Conservation (phyloP, 2,797 vertebrate species). For the Mus caroli region DNA sequence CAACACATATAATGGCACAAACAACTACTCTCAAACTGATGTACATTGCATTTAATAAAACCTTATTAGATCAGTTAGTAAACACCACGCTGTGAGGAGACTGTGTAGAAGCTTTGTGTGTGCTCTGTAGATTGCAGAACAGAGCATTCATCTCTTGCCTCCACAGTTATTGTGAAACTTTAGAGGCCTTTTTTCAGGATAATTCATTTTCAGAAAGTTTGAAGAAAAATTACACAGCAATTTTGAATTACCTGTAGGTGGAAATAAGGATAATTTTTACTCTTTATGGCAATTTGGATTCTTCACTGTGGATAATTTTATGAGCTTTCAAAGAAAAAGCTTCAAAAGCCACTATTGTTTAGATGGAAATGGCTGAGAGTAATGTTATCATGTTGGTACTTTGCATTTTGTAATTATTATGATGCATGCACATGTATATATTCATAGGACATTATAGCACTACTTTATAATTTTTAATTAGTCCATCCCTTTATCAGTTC, state of each 20-base stretch:
- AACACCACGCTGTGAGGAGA: neutral
- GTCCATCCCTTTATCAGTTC: conserved; percentile 8
- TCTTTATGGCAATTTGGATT: conserved; percentile 72
- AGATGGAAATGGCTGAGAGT: conserved; percentile 63
- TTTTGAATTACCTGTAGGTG: conserved; percentile 73
- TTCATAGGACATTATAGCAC: conserved; percentile 46
- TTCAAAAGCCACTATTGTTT: conserved; percentile 67
- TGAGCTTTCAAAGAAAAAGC: conserved; percentile 67
- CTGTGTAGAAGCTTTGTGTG: neutral
- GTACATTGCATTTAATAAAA: neutral
- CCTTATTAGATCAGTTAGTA: neutral
- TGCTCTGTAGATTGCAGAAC: neutral
- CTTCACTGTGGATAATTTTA: conserved; percentile 73
- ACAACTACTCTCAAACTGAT: neutral
- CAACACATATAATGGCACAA: neutral
- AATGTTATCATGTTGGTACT: conserved; percentile 1
- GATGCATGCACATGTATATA: conserved; percentile 18
- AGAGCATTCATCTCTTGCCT: neutral
- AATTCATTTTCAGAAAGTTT: conserved; percentile 71
- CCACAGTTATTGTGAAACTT: conserved; percentile 49
- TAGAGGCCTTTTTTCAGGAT: conserved; percentile 64
- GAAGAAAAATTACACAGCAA: conserved; percentile 74
- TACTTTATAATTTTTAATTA: conserved; percentile 62
- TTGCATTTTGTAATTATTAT: conserved; percentile 64
- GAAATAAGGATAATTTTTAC: conserved; percentile 72